Conservation (phyloP, 2,797 vertebrate genomes). For the Cygnus olor region DNA sequence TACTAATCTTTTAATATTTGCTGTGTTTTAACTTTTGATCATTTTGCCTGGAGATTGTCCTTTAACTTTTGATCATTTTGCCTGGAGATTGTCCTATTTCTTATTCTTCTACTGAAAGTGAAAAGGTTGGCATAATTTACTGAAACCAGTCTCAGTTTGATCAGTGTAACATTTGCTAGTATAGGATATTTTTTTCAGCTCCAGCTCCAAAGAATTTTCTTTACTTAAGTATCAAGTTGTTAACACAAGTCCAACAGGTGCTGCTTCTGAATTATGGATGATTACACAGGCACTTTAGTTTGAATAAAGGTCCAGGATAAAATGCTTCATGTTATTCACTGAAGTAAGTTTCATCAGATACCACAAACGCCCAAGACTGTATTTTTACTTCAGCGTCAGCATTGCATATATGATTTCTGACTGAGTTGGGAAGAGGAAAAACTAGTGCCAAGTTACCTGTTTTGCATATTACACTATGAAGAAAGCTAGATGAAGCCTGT, state of each 20-base stretch:
- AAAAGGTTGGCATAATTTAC: not conserved
- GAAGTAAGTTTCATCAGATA: not conserved
- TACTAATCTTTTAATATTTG: not conserved
- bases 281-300: not conserved
- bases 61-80: not conserved
- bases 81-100: not conserved
- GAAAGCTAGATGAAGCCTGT: not conserved
- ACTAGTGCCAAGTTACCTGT: not conserved
- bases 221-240: not conserved
- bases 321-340: not conserved
- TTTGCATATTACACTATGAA: not conserved
- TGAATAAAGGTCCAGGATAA: constrained; percentile 21
- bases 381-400: not conserved
- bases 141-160: not conserved
- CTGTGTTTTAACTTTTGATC: not conserved
- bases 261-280: constrained; percentile 41
- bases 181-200: not conserved
- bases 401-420: not conserved
- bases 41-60: not conserved
- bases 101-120: not conserved
- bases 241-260: constrained; percentile 34
- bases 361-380: not conserved
- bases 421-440: not conserved
- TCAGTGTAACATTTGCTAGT: not conserved
- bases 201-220: not conserved